phyloP scores from a whole-genome alignment of 2,888 invertebrate species.

The Cecidostiba fungosa region DNA sequence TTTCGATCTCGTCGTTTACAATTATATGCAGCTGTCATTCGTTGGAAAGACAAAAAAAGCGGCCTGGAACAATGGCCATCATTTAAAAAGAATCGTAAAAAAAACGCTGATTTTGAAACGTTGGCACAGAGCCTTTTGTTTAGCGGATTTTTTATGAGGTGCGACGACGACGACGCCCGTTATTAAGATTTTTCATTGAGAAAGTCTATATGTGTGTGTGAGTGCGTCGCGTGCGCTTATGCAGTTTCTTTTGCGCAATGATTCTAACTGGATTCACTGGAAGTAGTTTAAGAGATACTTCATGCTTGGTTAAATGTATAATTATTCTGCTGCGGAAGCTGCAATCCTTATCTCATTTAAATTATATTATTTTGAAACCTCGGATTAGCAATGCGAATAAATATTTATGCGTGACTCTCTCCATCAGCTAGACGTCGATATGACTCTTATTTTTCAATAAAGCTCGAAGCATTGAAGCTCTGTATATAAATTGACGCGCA shows the following conservation, averaged over 20 bases:
- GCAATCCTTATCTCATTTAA: constrained; percentile 20
- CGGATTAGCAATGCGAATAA: neutral
- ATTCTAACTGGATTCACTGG: constrained; percentile 14
- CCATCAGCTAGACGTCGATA: no score
- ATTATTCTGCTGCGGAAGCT: constrained; percentile 23
- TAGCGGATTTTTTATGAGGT: constrained; percentile 42
- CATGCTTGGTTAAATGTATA: constrained; percentile 13
- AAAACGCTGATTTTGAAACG: constrained; percentile 53
- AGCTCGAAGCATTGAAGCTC: neutral
- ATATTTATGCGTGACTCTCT: neutral
- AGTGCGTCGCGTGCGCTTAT: constrained; percentile 1
- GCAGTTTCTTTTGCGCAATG: constrained; percentile 56
- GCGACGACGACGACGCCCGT: constrained; percentile 36
- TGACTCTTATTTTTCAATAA: no score
- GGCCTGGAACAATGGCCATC: constrained; percentile 42
- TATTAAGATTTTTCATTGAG: constrained; percentile 49
- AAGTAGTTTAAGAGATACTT: constrained; percentile 7
- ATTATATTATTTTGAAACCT: constrained; percentile 3
- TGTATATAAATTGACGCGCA: neutral
- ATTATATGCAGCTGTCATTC: neutral
- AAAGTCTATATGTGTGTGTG: constrained; percentile 33
- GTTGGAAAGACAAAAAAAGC: constrained; percentile 22
- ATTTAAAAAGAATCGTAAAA: constrained; percentile 39
- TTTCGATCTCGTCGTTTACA: neutral
- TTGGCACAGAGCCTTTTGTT: constrained; percentile 49